phyloP scores from a whole-genome alignment of 2,113 vertebrate genomes.

The Cisticola juncidis region DNA sequence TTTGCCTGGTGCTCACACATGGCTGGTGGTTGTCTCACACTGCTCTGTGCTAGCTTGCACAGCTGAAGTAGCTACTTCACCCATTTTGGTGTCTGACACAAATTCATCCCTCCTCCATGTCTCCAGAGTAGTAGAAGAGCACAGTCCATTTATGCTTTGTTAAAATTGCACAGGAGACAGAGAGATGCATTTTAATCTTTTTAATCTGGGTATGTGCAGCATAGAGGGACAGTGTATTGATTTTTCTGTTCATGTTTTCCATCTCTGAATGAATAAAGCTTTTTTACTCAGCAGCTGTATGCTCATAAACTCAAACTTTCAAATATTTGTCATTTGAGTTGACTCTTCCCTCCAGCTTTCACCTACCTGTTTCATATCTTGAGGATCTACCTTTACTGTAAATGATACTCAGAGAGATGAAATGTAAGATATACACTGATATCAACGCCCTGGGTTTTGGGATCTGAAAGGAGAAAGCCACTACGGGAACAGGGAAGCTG shows the following conservation, averaged over 20 bases:
- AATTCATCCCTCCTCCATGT: neutral
- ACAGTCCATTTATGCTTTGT: neutral
- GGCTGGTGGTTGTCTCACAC: neutral
- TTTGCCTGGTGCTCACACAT: neutral
- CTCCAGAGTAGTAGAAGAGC: neutral
- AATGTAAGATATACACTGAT: neutral
- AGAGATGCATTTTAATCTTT: neutral
- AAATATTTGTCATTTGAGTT: neutral
- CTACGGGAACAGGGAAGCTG: neutral
- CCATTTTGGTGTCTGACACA: neutral
- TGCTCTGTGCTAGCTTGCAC: neutral
- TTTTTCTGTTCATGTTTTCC: slow-evolving; percentile 2
- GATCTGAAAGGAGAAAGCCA: neutral
- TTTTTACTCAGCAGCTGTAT: neutral
- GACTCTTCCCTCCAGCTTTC: neutral
- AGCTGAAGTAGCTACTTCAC: neutral
- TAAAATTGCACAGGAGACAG: neutral
- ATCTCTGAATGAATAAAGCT: neutral
- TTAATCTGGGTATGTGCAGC: neutral
- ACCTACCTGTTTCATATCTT: neutral
- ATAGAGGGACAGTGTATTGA: neutral
- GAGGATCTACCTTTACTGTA: neutral
- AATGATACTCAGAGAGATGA: neutral
- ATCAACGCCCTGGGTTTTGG: neutral
- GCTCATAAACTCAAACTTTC: neutral